Percentiles rank a stretch among this genome's conserved stretches.
Evolutionary conservation across 1,140 invertebrate genomes (phyloP).

Genomic region (Rhyacophila brunnea): DNA sequence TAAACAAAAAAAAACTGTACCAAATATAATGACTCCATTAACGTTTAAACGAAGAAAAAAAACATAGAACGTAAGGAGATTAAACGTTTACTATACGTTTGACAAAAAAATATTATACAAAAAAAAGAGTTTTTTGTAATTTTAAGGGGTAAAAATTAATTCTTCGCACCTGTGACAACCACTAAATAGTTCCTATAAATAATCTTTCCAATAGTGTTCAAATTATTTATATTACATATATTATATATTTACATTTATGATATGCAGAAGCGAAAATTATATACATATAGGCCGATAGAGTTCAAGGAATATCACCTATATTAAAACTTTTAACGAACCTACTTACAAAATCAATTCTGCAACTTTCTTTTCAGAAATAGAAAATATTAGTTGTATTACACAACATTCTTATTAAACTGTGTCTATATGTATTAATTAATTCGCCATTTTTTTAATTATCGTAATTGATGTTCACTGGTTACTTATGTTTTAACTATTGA

Average conservation of each 20-base stretch:
- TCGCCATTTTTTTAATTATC: too few species aligned
- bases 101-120: conserved; percentile 33
- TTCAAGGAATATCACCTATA: too few species aligned
- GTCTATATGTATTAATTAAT: too few species aligned
- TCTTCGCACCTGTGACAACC: conserved; percentile 34
- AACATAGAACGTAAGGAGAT: conserved; percentile 29
- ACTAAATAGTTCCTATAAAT: conserved; percentile 35
- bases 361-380: too few species aligned
- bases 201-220: conserved; percentile 36
- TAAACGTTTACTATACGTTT: conserved; percentile 15
- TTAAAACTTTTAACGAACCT: too few species aligned
- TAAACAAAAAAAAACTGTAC: conserved; percentile 30
- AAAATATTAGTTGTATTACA: too few species aligned
- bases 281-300: background rate
- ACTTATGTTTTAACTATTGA: too few species aligned
- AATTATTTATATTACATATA: conserved; percentile 33
- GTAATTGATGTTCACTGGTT: too few species aligned
- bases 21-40: conserved; percentile 36
- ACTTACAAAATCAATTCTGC: too few species aligned
- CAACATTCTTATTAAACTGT: too few species aligned
- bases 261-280: conserved; percentile 11
- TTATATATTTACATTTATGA: conserved; percentile 29
- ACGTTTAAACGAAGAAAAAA: conserved; percentile 23
- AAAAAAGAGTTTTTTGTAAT: conserved; percentile 30
- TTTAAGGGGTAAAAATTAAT: conserved; percentile 15